Base-by-base conservation (phyloP, 2,888 invertebrate genomes). In the Hirtodrosophila histrioides region DNA sequence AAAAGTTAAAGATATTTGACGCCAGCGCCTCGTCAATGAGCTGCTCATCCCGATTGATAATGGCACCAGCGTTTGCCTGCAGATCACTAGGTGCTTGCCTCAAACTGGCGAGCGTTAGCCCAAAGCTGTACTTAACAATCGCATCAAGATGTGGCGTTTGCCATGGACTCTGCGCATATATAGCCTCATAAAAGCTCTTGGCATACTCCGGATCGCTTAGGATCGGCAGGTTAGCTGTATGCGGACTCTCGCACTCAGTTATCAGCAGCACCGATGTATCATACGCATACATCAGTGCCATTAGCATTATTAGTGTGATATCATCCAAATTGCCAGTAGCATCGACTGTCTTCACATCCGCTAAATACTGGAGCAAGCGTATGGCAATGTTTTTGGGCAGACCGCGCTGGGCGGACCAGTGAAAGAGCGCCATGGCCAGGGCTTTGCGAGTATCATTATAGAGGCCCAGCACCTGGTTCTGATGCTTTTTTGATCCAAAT, bases 401-500 rank as follows among this genome's bases (percentile, higher is more conserved):
- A 55, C 93, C 95, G 76, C 92, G 93, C 89, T 97, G 97, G 1
- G 95, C 95, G 0, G 96, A 93, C 94, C 95, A 95, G 78, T 95
- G 93, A 89, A 95, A 97, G 6, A 97, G 91, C 57, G 95, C 94
- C 86, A 96, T 96, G 1, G 96, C 95, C 49, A 97, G 89, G 17
- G 90, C 88, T 35, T 88, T 94, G 88, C 95, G 94, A 40, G 96
- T 96, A 60, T 95, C 95, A 66, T 95, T 94, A 84, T 96, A 96
- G 41, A 96, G 92, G 84, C 95, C 94, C 49, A 95, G 92, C 0
- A 97, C 95, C 91, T 96, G 95, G 56, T 95, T 94, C 79, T 97
- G 94, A 91, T 99, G 98, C 74, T 95, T 94, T 6, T 96, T 94
- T 10, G 97, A 96, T 4, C 98, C 99, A 33, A 99, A 92, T 0